Conservation (phyloP, 2,888 invertebrate species). For the Asteroscopus sphinx region DNA sequence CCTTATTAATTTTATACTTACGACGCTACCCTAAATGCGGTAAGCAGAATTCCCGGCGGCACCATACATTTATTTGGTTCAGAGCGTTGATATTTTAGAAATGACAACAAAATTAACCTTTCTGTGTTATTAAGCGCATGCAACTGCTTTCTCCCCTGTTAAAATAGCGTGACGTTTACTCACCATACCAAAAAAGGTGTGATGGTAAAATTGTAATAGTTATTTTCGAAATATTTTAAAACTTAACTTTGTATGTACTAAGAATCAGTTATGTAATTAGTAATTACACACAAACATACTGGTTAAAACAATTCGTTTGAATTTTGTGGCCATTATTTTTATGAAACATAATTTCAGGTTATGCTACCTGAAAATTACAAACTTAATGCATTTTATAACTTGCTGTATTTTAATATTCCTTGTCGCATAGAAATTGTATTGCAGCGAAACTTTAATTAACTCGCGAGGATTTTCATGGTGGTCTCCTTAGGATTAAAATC, state of each 20-base stretch:
- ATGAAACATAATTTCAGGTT: conserved; percentile 31
- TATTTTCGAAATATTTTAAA: conserved; percentile 26
- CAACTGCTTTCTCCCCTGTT: conserved; percentile 42
- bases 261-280: conserved; percentile 8
- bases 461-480: conserved; percentile 16
- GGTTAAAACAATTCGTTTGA: conserved; percentile 37
- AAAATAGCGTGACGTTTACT: conserved; percentile 48
- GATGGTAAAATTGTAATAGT: conserved; percentile 29
- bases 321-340: conserved; percentile 12
- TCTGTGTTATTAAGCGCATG: conserved; percentile 45
- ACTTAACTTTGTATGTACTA: conserved; percentile 27
- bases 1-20: conserved; percentile 22
- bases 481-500: conserved; percentile 18
- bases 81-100: conserved; percentile 52
- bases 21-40: conserved; percentile 3
- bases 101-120: conserved; percentile 59
- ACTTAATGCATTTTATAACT: conserved; percentile 32
- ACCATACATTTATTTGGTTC: conserved; percentile 25
- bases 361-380: conserved; percentile 25
- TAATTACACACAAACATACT: conserved; percentile 37
- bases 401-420: conserved; percentile 26
- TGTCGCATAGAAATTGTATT: conserved; percentile 24
- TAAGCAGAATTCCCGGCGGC: conserved; percentile 42
- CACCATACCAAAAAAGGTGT: conserved; percentile 25
- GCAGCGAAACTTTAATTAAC: conserved; percentile 39